Evolutionary conservation across 2,888 invertebrate genomes (phyloP).

Genomic region (Cheilosia grossa): DNA sequence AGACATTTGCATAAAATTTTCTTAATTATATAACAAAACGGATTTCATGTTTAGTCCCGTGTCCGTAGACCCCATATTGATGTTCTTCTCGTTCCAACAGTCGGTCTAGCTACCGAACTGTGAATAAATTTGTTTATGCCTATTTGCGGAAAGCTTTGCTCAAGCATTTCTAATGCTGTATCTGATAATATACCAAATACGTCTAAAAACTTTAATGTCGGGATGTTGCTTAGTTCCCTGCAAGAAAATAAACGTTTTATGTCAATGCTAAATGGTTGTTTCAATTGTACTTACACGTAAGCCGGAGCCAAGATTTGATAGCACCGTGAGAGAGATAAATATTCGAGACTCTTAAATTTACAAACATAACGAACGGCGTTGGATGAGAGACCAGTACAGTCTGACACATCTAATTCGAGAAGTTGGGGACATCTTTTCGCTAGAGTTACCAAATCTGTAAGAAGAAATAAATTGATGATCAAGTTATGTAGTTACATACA

Average conservation of each 20-base stretch:
- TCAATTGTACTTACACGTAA: slow-evolving; percentile 86
- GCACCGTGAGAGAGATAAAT: slow-evolving; percentile 92
- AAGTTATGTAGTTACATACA: neutral
- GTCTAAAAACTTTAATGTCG: slow-evolving; percentile 89
- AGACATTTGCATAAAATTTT: slow-evolving; percentile 8
- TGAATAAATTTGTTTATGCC: slow-evolving; percentile 90
- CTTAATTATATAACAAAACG: slow-evolving; percentile 36
- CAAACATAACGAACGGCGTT: slow-evolving; percentile 85
- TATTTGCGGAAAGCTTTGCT: slow-evolving; percentile 85
- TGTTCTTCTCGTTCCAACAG: slow-evolving; percentile 93
- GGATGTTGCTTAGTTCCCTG: slow-evolving; percentile 86
- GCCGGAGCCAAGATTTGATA: slow-evolving; percentile 89
- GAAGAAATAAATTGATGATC: slow-evolving; percentile 7
- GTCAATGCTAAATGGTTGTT: neutral
- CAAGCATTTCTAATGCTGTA: slow-evolving; percentile 84
- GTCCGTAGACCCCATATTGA: slow-evolving; percentile 95
- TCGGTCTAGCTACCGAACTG: slow-evolving; percentile 95
- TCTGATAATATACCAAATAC: slow-evolving; percentile 91
- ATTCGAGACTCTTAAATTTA: slow-evolving; percentile 87
- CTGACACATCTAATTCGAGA: slow-evolving; percentile 94
- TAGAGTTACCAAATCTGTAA: slow-evolving; percentile 88
- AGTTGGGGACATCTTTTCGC: slow-evolving; percentile 88
- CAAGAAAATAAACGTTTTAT: slow-evolving; percentile 38
- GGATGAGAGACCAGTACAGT: slow-evolving; percentile 89
- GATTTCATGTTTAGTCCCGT: slow-evolving; percentile 86